Percentiles rank a stretch among this genome's conserved stretches.
These are phyloP conservation scores for Edolisoma coerulescens DNA, from an alignment of 2,113 vertebrate species.

Conservation along the genomic window DNA sequence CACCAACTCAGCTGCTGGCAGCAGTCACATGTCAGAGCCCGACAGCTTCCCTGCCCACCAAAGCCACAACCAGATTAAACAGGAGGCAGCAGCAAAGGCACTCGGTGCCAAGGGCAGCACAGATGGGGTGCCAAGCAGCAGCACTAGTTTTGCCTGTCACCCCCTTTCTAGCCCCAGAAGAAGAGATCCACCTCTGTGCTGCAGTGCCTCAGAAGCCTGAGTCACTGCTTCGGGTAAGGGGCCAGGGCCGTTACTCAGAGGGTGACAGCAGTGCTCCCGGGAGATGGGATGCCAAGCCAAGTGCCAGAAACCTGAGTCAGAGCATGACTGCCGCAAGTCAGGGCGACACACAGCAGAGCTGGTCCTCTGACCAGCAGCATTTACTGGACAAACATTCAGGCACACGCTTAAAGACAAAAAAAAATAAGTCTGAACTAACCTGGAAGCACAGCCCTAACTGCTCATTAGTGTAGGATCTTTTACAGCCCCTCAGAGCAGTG, in stretches of 20 bases:
- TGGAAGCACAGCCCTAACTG: neutral
- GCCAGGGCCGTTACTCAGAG: constrained; percentile 39
- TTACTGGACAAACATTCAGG: neutral
- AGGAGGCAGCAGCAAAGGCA: neutral
- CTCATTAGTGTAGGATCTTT: neutral
- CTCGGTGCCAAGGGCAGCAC: neutral
- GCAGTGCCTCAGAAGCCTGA: neutral
- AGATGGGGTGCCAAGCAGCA: neutral
- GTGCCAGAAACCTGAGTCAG: constrained; percentile 42
- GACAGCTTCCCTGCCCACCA: neutral
- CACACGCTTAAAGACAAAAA: neutral
- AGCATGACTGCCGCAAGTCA: neutral
- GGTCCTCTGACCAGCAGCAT: neutral
- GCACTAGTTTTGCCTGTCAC: neutral
- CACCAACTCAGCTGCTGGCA: neutral
- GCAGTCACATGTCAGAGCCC: neutral
- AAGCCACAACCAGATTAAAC: neutral
- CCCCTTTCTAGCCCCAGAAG: neutral
- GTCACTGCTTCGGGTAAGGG: constrained; percentile 4
- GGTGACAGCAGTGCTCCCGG: neutral
- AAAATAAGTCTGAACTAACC: neutral
- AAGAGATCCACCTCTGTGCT: neutral
- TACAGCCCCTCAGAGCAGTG: neutral
- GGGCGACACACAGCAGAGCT: neutral
- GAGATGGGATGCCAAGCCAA: neutral